Evolutionary conservation across 2,113 vertebrate genomes (phyloP).

Genomic region (Strix aluco): DNA sequence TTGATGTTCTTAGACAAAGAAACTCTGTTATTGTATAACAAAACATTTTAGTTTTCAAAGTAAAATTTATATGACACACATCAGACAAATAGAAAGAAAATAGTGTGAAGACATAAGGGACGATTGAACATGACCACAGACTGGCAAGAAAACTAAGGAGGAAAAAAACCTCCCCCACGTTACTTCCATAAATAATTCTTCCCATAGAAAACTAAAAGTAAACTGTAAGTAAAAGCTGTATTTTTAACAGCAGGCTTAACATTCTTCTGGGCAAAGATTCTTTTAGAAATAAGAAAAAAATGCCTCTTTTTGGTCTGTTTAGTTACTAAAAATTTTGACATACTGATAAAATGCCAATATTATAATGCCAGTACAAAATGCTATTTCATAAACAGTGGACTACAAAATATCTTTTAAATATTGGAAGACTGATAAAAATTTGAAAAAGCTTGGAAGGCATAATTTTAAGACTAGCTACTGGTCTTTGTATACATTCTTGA

Average conservation of each 20-base stretch:
- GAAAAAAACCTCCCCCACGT: background rate
- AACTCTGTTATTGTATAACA: background rate
- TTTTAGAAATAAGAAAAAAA: background rate
- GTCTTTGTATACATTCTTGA: background rate
- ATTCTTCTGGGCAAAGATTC: background rate
- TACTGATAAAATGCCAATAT: background rate
- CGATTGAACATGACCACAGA: background rate
- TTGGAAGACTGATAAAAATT: background rate
- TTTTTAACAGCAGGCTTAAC: background rate
- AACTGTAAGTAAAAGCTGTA: background rate
- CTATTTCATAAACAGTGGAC: background rate
- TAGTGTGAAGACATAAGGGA: background rate
- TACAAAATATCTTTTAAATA: background rate
- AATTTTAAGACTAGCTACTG: background rate
- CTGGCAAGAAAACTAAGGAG: background rate
- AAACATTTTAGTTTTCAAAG: background rate
- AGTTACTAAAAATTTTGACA: background rate
- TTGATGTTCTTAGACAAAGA: background rate
- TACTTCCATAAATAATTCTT: background rate
- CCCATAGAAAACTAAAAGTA: background rate
- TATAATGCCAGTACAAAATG: background rate
- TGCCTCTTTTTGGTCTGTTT: background rate
- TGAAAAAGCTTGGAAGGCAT: background rate
- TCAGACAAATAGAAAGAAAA: background rate
- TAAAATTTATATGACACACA: background rate